These are phyloP conservation scores for Tetramorium bicarinatum DNA, from an alignment of 2,888 invertebrate genomes.

Conservation along the genomic window DNA sequence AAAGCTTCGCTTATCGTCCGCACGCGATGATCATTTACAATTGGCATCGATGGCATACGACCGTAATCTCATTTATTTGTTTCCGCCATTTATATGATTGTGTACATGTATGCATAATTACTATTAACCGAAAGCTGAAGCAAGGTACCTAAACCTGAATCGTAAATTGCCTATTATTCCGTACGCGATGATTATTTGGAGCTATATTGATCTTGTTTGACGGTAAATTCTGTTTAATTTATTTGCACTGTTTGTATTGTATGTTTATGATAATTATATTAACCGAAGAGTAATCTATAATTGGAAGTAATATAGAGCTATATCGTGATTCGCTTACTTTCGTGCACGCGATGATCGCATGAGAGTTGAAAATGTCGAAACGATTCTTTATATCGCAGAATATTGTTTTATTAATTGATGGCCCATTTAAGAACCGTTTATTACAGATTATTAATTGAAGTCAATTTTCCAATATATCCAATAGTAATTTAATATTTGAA, in stretches of 20 bases:
- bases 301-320: neutral
- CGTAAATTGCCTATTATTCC: neutral
- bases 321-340: neutral
- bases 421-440: neutral
- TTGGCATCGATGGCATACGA: neutral
- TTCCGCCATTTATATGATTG: neutral
- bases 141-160: neutral
- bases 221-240: slow-evolving; percentile 16
- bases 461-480: neutral
- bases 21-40: neutral
- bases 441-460: neutral
- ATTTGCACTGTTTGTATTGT: neutral
- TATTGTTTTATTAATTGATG: neutral
- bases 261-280: neutral
- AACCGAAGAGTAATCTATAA: neutral
- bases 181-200: neutral
- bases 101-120: neutral
- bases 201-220: neutral
- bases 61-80: slow-evolving; percentile 1
- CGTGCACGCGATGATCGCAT: neutral
- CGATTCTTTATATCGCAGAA: neutral
- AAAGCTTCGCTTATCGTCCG: neutral
- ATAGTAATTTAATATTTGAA: neutral
- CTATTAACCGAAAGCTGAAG: neutral
- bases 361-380: neutral